phyloP scores from a whole-genome alignment of 35 echinoderm and acorn worm species.

The Acanthaster planci region DNA sequence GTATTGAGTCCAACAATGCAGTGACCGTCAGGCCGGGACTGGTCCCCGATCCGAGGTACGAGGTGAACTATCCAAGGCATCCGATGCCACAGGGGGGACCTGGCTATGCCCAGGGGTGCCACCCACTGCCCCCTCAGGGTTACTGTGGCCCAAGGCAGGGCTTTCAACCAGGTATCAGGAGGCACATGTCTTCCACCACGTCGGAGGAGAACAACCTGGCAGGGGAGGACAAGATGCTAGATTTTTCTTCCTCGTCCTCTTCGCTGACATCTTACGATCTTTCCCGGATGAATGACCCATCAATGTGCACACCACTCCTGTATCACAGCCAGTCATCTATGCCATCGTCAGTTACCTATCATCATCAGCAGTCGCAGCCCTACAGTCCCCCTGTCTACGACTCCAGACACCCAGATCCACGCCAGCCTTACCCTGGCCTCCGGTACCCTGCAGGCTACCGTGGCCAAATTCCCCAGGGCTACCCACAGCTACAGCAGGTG shows the following conservation, averaged over 20 bases:
- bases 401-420: not conserved
- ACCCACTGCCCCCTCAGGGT: not conserved
- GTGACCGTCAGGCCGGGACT: not conserved
- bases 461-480: not conserved
- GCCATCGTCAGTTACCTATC: not conserved
- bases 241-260: not conserved
- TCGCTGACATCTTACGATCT: not conserved
- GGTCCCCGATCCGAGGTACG: not conserved
- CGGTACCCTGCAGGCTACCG: not conserved
- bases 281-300: not conserved
- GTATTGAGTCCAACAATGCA: not conserved
- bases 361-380: not conserved
- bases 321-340: not conserved
- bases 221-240: not conserved
- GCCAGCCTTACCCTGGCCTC: not conserved
- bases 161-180: not conserved
- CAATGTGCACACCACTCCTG: not conserved
- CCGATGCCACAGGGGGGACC: not conserved
- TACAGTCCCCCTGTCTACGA: not conserved
- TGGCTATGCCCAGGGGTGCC: not conserved
- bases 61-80: not conserved
- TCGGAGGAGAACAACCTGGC: not conserved
- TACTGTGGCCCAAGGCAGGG: not conserved
- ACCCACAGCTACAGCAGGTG: not conserved
- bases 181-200: not conserved